phyloP scores from a whole-genome alignment of 92 coral and sea anemone species.

The Siderastrea siderea region DNA sequence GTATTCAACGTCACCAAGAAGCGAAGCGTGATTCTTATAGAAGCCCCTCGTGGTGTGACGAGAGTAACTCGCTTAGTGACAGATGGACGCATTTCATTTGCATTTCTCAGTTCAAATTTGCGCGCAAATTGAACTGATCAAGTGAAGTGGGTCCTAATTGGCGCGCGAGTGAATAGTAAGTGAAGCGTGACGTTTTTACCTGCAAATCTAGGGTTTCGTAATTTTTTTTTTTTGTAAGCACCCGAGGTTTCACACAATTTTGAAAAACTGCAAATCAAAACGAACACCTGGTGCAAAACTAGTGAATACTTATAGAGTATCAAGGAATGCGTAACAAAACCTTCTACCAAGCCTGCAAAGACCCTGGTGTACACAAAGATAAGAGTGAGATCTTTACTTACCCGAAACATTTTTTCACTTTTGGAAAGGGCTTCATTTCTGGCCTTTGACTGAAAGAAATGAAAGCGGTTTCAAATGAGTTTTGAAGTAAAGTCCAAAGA shows the following conservation, averaged over 20 bases:
- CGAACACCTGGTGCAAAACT: no score
- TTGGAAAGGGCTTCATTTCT: constrained; percentile 19
- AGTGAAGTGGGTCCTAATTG: no score
- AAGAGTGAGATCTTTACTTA: neutral
- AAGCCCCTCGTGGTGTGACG: neutral
- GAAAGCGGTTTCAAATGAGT: neutral
- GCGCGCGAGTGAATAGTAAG: no score
- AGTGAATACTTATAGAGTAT: no score
- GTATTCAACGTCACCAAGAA: neutral
- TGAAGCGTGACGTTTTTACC: no score
- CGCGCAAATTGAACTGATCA: neutral
- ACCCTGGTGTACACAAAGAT: neutral
- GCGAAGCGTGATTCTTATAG: neutral
- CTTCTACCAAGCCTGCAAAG: no score
- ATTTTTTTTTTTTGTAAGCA: no score
- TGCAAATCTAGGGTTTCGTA: no score
- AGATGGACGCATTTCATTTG: neutral
- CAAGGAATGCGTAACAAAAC: no score
- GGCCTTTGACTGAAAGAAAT: constrained; percentile 27
- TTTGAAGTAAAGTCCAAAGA: neutral
- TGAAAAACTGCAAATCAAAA: no score
- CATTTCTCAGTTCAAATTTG: neutral
- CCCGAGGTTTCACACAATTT: no score
- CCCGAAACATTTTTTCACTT: constrained; percentile 30
- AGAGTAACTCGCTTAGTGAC: neutral